Evolutionary conservation across 1,140 invertebrate species (phyloP), one percentile per base, ranked within the genome.

Genomic region (Carposina sasakii): DNA sequence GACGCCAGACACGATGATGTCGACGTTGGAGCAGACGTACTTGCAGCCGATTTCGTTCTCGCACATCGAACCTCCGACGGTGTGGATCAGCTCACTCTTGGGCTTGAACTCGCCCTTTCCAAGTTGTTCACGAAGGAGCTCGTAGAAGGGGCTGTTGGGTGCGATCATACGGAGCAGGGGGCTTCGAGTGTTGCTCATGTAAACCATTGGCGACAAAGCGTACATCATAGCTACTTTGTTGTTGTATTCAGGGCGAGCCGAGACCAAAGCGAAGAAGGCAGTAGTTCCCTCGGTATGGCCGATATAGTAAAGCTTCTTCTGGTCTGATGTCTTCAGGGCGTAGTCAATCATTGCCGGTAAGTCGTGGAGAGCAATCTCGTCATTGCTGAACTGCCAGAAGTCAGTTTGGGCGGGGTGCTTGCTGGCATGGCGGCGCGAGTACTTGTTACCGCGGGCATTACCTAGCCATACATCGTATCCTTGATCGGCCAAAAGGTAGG

Each of bases 401-500:
- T 82, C 75, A 33, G 69, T 56, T 9, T 81, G 52, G n/a, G 76
- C 58, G 19, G 68, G 86, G 46, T 63, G 78, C 36, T 88, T 82
- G 50, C 58, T 85, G 13, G 71, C 74, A 62, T 92, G 91, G 30
- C 75, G 79, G 47, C 81, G 86, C 0, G 90, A 91, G 60, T 93
- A 93, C 4, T 85, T 87, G 63, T 91, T 93, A 6, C 93, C 92
- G 28, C 93, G 85, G 4, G 87, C 86, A 69, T 94, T 94, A n/a
- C 88, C 89, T 57, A 94, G 71, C 91, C 91, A 94, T 6, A 94
- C 91, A 53, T 94, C 92, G 48, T 88, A 94, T 17, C 90, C 91
- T 30, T 83, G 76, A 54, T 93, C 77, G 21, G 69, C 51, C 20
- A 84, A 65, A 28, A 74, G 39, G 52, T 74, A 81, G 0, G 85